Base-by-base conservation (phyloP, 2,888 invertebrate genomes). In the Dione vanillae region DNA sequence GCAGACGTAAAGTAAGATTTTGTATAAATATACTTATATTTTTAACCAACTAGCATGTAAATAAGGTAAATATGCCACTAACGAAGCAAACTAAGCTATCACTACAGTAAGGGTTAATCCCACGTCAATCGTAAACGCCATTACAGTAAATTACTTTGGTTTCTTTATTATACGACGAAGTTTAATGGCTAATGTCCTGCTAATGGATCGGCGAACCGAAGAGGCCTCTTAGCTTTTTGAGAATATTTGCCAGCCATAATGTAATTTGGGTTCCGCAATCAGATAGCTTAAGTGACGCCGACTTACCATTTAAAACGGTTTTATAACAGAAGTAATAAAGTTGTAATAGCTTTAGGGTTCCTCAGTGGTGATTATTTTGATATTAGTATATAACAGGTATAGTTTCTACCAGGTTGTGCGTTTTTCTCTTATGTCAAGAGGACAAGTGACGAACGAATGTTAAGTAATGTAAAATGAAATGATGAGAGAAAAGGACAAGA, bases 161-260 rank as follows among this genome's bases (percentile, higher is more conserved):
- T 71, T 73, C 66, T 73, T 73, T 71, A 67, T 69, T 73, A 69
- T 69, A 70, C 61, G 49, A 70, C 64, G 62, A 70, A 72, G 70
- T 74, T 72, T 72, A 70, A 72, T 62, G 56, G 56, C 67, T 72
- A 72, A 72, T 70, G 69, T 72, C 56, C 61, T 61, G 69, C 72
- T 74, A 74, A 74, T 74, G 74, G 72, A 65, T 69, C 56, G 67
- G 10, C 69, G 61, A 56, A 61, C 61, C 65, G 59, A 67, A 72
- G 74, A 69, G 65, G 56, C 9, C 35, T 70, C 66, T 74, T 65
- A 70, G 65, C 65, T 74, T 72, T 69, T 43, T 49, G 40, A 54
- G 52, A 51, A 61, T 51, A 27, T 41, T 43, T 19, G 9, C 49
- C 61, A 16, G 9, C 27, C 61, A 35, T 68, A 68, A 61, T 61